phyloP scores from a whole-genome alignment of 2,113 vertebrate genomes.

The Hippocampus barbouri region DNA sequence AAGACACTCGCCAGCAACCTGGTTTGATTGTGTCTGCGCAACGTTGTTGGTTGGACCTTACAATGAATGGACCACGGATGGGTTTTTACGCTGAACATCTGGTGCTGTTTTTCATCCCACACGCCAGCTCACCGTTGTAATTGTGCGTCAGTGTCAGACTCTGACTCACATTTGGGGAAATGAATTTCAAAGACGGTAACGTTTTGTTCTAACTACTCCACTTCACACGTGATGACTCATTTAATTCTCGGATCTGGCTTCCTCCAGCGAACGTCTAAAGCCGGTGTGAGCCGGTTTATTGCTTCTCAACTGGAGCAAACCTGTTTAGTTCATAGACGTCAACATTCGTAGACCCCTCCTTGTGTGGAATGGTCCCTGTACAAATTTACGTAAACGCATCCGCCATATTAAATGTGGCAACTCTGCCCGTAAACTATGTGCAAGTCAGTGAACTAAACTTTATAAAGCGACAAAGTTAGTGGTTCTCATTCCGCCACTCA shows the following conservation, averaged over 20 bases:
- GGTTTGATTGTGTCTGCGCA: background rate
- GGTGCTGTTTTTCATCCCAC: background rate
- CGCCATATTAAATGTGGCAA: background rate
- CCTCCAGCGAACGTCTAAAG: background rate
- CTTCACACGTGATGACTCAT: background rate
- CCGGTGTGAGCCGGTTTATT: background rate
- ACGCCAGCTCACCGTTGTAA: background rate
- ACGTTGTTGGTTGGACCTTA: background rate
- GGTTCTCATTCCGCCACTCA: too few species aligned
- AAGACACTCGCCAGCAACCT: background rate
- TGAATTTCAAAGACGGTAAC: background rate
- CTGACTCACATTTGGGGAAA: background rate
- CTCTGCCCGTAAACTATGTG: background rate
- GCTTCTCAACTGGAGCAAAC: conserved; percentile 47
- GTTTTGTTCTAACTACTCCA: background rate
- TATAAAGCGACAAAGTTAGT: background rate
- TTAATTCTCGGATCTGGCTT: background rate
- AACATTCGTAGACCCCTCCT: background rate
- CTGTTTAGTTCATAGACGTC: conserved; percentile 33
- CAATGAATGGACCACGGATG: background rate
- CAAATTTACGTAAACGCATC: background rate
- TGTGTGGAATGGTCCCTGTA: background rate
- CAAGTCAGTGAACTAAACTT: background rate
- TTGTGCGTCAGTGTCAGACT: background rate
- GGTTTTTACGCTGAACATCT: background rate